These are phyloP conservation scores for Cynaeus angustus DNA, from an alignment of 2,888 invertebrate genomes.

Conservation along the genomic window DNA sequence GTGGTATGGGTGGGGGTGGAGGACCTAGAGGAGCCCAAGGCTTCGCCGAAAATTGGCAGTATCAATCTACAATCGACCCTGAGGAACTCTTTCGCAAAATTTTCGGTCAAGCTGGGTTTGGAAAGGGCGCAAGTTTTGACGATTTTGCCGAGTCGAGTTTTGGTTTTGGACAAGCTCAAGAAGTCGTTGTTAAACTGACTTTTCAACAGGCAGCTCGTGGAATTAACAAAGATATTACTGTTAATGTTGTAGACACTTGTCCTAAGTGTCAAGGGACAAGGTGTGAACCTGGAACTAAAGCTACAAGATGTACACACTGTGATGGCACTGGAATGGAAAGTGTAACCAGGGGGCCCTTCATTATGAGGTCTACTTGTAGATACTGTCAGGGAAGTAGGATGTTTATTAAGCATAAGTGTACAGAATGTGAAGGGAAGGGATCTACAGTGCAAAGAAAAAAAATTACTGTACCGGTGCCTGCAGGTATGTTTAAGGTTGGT, in stretches of 20 bases:
- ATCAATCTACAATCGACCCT: slow-evolving; percentile 92
- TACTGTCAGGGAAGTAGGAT: slow-evolving; percentile 90
- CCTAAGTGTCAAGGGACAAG: slow-evolving; percentile 89
- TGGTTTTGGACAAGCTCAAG: slow-evolving; percentile 94
- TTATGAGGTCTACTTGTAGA: slow-evolving; percentile 96
- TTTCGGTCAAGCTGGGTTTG: slow-evolving; percentile 90
- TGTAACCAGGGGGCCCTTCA: slow-evolving; percentile 88
- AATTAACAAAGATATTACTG: slow-evolving; percentile 91
- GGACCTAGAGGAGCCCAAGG: slow-evolving; percentile 74
- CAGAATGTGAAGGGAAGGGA: slow-evolving; percentile 94
- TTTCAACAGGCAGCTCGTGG: slow-evolving; percentile 97
- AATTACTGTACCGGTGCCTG: slow-evolving; percentile 95
- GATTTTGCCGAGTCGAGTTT: slow-evolving; percentile 92
- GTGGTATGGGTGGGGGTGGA: slow-evolving; percentile 75
- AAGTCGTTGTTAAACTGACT: slow-evolving; percentile 89
- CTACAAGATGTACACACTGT: slow-evolving; percentile 92
- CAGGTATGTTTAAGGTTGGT: slow-evolving; percentile 70
- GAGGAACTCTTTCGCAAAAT: slow-evolving; percentile 98
- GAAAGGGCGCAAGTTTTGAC: slow-evolving; percentile 76
- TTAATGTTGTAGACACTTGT: slow-evolving; percentile 96
- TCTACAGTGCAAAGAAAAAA: slow-evolving; percentile 88
- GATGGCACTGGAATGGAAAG: slow-evolving; percentile 98
- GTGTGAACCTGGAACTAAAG: slow-evolving; percentile 93
- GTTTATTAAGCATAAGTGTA: slow-evolving; percentile 92
- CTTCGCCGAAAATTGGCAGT: slow-evolving; percentile 84